Conservation (phyloP, 2,888 invertebrate genomes). For the Bellardia pandia region DNA sequence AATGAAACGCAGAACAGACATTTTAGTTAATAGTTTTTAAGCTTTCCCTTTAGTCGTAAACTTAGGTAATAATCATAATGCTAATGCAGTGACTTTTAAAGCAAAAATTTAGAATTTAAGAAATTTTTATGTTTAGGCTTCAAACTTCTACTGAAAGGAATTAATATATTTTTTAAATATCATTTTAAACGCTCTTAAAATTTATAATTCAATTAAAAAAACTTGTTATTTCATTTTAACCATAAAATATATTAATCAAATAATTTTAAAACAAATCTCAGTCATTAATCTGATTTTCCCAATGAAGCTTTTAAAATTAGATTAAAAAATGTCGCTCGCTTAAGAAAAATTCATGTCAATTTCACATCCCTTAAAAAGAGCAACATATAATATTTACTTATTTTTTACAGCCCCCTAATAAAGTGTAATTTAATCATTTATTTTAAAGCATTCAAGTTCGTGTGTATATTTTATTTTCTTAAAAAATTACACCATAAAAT, state of each 20-base stretch:
- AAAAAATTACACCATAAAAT: conserved; percentile 57
- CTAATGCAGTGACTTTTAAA: too few species aligned
- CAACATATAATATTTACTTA: background rate
- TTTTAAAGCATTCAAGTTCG: conserved; percentile 43
- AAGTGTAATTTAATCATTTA: conserved; percentile 59
- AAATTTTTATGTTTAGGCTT: too few species aligned
- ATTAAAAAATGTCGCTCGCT: background rate
- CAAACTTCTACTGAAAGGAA: too few species aligned
- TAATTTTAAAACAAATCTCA: background rate
- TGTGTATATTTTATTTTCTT: background rate
- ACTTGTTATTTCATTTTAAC: background rate
- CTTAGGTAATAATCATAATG: too few species aligned
- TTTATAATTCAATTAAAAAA: too few species aligned
- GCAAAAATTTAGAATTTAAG: too few species aligned
- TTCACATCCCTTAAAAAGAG: background rate
- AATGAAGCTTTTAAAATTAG: conserved; percentile 21
- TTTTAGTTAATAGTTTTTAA: too few species aligned
- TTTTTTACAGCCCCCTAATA: conserved; percentile 35
- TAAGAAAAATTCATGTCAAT: background rate
- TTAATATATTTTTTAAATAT: too few species aligned
- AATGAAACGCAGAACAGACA: too few species aligned
- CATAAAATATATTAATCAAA: background rate
- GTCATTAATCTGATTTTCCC: background rate
- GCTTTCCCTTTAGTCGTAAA: too few species aligned
- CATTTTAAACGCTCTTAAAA: too few species aligned